Conservation (phyloP, 2,113 vertebrate species). For the Pogona vitticeps region DNA sequence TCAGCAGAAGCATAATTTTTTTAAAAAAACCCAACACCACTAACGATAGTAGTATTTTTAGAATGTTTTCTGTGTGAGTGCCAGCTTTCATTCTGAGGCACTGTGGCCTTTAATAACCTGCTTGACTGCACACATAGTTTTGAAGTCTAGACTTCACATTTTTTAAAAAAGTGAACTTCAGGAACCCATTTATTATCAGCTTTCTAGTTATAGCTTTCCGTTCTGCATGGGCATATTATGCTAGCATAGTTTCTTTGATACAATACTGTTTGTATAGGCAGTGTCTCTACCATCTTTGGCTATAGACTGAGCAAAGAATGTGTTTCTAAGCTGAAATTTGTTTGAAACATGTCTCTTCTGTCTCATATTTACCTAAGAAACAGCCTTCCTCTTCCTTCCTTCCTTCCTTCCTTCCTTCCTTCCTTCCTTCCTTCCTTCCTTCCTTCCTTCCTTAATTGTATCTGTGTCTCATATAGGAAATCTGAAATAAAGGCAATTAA, state of each 20-base stretch:
- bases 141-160: slow-evolving; percentile 48
- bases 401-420: neutral
- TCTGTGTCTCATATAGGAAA: neutral
- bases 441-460: neutral
- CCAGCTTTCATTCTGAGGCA: slow-evolving; percentile 37
- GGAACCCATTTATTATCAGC: slow-evolving; percentile 42
- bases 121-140: slow-evolving; percentile 45
- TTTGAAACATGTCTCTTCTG: slow-evolving; percentile 15
- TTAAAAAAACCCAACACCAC: neutral
- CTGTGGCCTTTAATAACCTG: slow-evolving; percentile 9
- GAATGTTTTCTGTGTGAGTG: slow-evolving; percentile 47
- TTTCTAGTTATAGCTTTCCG: slow-evolving; percentile 32
- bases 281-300: slow-evolving; percentile 9
- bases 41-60: slow-evolving; percentile 23
- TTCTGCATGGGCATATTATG: slow-evolving; percentile 3
- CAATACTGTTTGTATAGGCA: slow-evolving; percentile 20
- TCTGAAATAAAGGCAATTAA: neutral
- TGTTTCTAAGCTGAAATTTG: slow-evolving; percentile 27
- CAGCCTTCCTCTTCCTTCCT: neutral
- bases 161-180: slow-evolving; percentile 33
- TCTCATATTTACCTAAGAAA: neutral
- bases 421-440: neutral
- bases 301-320: accelerated
- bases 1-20: slow-evolving; percentile 38
- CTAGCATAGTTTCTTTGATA: slow-evolving; percentile 26